Base-by-base conservation (phyloP, 2,113 vertebrate species). In the Rhea americana region DNA sequence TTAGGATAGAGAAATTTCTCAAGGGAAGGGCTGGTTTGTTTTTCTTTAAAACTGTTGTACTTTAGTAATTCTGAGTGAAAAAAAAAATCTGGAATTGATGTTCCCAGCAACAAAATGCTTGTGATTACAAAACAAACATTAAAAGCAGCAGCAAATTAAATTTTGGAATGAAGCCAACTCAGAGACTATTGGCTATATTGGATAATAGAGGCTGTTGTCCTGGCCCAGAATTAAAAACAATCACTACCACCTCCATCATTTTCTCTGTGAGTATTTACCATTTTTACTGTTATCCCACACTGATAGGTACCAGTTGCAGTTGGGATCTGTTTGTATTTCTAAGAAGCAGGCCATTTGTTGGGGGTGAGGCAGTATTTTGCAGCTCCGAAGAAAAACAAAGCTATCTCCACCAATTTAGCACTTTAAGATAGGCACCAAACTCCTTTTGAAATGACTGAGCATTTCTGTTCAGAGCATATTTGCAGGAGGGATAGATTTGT, bases 111-210 rank as follows among this genome's bases (percentile, higher is more conserved):
- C 25, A 95, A 88, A 95, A 86, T 30, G 30, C 56, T 89, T 84
- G 32, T 85, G 56, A 88, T 91, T 84, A 78, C 32, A 88, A 82
- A 93, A 35, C 39, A 67, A 94, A 79, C 7, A 58, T 80, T 91
- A 91, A 92, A 91, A 62, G 65, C 58, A 79, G 66, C 62, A 83
- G 58, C 58, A 68, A 88, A 83, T 88, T 70, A 83, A 73, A 86
- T 75, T 81, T 90, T 91, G 76, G 62, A 92, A 22, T 68, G 76
- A 90, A 78, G 76, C 35, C 1, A 18, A 68, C 43, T 93, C 48
- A 68, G 11, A 56, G 79, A 50, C 58, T 78, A 19, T 50, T 85
- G 17, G 20, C 73, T 75, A 0, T 90, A 61, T 48, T 86, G 48
- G 32, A 45, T 78, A 90, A 87, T 68, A 35, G 53, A 91, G 61